Evolutionary conservation across 2,113 vertebrate genomes (phyloP), one percentile per base, ranked within the genome.

Genomic region (Leuciscus idus): DNA sequence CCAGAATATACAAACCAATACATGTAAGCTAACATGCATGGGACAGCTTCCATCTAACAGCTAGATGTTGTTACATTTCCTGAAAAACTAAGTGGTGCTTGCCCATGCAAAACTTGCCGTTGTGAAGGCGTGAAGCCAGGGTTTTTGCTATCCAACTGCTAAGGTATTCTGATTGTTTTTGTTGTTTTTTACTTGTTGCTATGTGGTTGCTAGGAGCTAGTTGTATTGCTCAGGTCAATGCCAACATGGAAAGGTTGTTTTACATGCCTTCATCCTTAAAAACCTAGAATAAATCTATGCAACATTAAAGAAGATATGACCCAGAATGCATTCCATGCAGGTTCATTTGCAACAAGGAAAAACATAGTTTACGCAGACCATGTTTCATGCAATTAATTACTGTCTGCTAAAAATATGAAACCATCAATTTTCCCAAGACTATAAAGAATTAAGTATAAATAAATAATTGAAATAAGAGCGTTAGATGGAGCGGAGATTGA

Each of bases 1-100:
- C 50, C 81, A 73, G 81, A 83, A 83, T 36, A 73, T 59, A 84
- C 82, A 84, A 73, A 74, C 23, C 50, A 59, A 43, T 73, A 84
- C 66, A 43, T 52, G 39, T 73, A 52, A 17, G 23, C 81, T 70
- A 81, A 57, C n/a, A 28, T 52, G 28, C 46, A 55, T 26, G 26
- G 36, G 2, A 10, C 23, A 66, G 48, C 28, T 66, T 81, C 8
- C 43, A 66, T 64, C 39, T 66, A 48, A 64, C 80, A 68, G 43
- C 61, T 50, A 30, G 17, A 68, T 66, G 74, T 21, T 82, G 33
- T 68, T 21, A 82, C 15, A 52, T 52, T 70, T 82, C 80, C 80
- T 52, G 43, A 70, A 70, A 21, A 70, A 70, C 26, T 70, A 30
- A 30, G 28, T 33, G 62, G 7, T 48, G 78, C n/a, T 80, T 62